phyloP scores from a whole-genome alignment of 2,888 invertebrate species.

The Pheosia gnoma region DNA sequence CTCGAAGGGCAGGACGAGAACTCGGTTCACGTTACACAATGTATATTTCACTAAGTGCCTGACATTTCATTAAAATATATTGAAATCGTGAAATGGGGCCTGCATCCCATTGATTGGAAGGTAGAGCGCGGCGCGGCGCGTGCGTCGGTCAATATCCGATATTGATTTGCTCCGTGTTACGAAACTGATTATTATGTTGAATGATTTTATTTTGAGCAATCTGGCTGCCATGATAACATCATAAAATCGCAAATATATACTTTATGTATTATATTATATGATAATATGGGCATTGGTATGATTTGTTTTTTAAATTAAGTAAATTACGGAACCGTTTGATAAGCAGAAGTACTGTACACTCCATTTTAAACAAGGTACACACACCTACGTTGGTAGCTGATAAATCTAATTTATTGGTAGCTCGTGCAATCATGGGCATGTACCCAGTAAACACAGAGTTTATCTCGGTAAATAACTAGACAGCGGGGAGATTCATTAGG shows the following conservation, averaged over 20 bases:
- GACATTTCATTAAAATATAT: conserved; percentile 82
- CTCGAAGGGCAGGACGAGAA: conserved; percentile 51
- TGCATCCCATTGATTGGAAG: conserved; percentile 78
- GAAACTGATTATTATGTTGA: conserved; percentile 54
- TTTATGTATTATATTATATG: too few relatives aligned
- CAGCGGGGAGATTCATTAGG: conserved; percentile 82
- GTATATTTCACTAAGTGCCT: conserved; percentile 75
- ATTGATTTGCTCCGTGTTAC: conserved; percentile 74
- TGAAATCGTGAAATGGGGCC: conserved; percentile 81
- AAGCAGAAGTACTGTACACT: conserved; percentile 21
- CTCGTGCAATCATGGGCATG: conserved; percentile 82
- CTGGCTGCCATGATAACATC: too few relatives aligned
- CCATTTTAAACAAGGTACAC: conserved; percentile 36
- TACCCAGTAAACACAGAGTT: conserved; percentile 79
- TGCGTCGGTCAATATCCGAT: conserved; percentile 64
- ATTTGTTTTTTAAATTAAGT: background rate
- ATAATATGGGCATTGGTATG: background rate
- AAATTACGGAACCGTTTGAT: conserved; percentile 11
- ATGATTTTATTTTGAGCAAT: conserved; percentile 29
- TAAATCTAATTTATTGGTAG: conserved; percentile 80
- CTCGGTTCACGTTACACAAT: conserved; percentile 65
- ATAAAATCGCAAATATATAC: too few relatives aligned
- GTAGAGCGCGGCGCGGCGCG: conserved; percentile 55
- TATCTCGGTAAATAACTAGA: conserved; percentile 82
- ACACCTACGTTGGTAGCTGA: conserved; percentile 48